These are phyloP conservation scores for Megaleporinus macrocephalus DNA, from an alignment of 2,113 vertebrate species.

Conservation along the genomic window DNA sequence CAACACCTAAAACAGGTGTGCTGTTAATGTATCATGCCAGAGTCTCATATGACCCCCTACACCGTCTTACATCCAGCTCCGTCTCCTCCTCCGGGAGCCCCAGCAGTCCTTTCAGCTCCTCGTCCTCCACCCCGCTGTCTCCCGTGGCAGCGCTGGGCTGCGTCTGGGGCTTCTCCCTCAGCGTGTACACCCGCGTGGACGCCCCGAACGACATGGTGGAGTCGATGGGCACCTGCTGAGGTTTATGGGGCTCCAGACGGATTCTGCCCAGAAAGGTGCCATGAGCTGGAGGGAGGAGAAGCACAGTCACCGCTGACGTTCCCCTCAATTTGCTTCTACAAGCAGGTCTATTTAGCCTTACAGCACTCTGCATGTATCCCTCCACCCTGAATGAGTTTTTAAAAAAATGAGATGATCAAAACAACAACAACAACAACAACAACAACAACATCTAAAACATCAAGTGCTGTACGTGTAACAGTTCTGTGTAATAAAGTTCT, in stretches of 20 bases:
- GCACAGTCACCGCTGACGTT: neutral
- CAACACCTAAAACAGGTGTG: too few relatives aligned
- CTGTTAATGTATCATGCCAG: neutral
- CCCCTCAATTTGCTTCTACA: too few relatives aligned
- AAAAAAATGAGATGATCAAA: too few relatives aligned
- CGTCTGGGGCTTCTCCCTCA: conserved; percentile 87
- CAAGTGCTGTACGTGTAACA: too few relatives aligned
- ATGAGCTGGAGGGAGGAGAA: conserved; percentile 70
- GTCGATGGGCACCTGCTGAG: conserved; percentile 89
- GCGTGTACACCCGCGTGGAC: conserved; percentile 85
- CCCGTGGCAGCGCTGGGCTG: conserved; percentile 80
- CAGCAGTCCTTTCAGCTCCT: conserved; percentile 88
- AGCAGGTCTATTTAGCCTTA: too few relatives aligned
- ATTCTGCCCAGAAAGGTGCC: conserved; percentile 86
- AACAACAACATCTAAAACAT: too few relatives aligned
- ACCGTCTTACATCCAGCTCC: conserved; percentile 80
- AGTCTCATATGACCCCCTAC: neutral
- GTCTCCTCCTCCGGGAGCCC: conserved; percentile 90
- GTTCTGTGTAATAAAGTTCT: too few relatives aligned
- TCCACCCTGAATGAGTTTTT: too few relatives aligned
- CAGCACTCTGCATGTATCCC: too few relatives aligned
- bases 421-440: too few relatives aligned
- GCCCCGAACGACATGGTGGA: conserved; percentile 89
- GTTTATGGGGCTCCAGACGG: conserved; percentile 86
- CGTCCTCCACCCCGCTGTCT: conserved; percentile 84